A percentile compares a stretch with the other conserved stretches of the same genome.
Evolutionary conservation across 2,888 invertebrate species (phyloP).

Genomic region (Nomada fucata): DNA sequence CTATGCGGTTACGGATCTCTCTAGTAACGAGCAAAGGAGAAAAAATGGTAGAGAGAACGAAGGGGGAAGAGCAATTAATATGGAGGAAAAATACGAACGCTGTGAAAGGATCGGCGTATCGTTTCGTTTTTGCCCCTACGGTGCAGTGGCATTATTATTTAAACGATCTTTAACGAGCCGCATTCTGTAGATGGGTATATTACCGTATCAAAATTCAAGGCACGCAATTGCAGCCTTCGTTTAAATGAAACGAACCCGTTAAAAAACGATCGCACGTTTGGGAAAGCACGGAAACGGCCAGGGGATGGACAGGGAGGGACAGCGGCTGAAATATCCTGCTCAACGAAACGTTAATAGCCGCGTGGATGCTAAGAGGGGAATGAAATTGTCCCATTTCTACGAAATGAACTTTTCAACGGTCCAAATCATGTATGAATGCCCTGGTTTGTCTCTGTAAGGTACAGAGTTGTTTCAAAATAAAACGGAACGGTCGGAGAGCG

Average conservation of each 20-base stretch:
- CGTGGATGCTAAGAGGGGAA: neutral
- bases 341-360: slow-evolving; percentile 29
- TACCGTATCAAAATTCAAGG: slow-evolving; percentile 45
- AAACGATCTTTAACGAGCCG: slow-evolving; percentile 53
- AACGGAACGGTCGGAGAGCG: neutral
- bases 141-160: slow-evolving; percentile 32
- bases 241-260: slow-evolving; percentile 43
- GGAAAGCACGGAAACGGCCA: neutral
- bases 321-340: slow-evolving; percentile 25
- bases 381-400: slow-evolving; percentile 22
- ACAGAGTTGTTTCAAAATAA: neutral
- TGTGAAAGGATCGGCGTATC: slow-evolving; percentile 8
- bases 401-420: slow-evolving; percentile 6
- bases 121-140: slow-evolving; percentile 6
- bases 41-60: neutral
- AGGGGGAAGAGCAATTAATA: neutral
- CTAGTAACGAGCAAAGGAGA: neutral
- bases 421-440: slow-evolving; percentile 4
- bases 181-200: slow-evolving; percentile 33
- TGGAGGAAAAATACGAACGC: neutral
- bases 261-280: slow-evolving; percentile 34
- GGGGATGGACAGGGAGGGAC: neutral
- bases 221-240: slow-evolving; percentile 13
- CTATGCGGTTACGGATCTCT: neutral
- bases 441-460: neutral